Base-by-base conservation (phyloP, 2,888 invertebrate genomes). In the Ypsolopha sequella region DNA sequence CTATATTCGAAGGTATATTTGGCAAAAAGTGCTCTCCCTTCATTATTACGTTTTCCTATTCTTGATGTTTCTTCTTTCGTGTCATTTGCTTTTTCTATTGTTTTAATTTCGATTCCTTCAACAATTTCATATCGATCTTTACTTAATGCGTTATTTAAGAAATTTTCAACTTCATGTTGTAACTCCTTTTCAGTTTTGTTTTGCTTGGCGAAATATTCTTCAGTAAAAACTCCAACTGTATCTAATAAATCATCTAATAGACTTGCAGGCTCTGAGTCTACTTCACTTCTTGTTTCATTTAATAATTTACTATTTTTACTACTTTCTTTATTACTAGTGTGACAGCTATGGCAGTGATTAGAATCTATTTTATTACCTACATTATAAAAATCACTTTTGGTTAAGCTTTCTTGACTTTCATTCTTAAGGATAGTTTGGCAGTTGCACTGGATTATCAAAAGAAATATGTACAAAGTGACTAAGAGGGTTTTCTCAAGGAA, bases 101-200 rank as follows among this genome's bases (percentile, higher is more conserved):
- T 60, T 61, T 87, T 85, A 7, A 89, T 79, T 62, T 87, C 88
- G 49, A 91, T 70, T 43, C 90, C 90, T 48, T 91, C 89, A 36
- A 89, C 78, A 54, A 92, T 74, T 62, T 87, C 87, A 63, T 88
- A 88, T 51, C 70, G 76, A 58, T 90, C 89, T 57, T 85, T 78
- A 57, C 73, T 84, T 13, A 90, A 68, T 36, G 89, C 84, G 58
- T 86, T 73, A 64, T 92, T 89, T 54, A 92, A 68, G 54, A 90
- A 81, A 54, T 80, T 73, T 63, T 89, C 87, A 48, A 92, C 70
- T 66, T 88, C 80, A 54, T 70, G 72, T 61, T 89, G 87, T 62
- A 90, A 59, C 52, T 73, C 66, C 48, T 56, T 61, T 53, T 81
- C 71, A 35, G 81, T 82, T 56, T 67, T 75, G 66, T 81, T 54